A percentile compares a stretch with the other conserved stretches of the same genome.
Evolutionary conservation across 2,888 invertebrate genomes (phyloP).

Genomic region (Drosophila suboccidentalis): DNA sequence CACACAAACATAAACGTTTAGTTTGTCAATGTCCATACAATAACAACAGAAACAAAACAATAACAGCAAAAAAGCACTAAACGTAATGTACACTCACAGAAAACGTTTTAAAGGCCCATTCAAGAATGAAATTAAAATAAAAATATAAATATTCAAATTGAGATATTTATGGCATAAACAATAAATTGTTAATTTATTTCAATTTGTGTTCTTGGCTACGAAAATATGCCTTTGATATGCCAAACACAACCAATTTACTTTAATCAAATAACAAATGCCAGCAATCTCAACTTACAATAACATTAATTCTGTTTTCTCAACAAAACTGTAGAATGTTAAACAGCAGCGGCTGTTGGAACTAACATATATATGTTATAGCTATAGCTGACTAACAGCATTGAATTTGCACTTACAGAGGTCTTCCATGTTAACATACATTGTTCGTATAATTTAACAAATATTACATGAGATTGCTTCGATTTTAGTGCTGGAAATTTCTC

Average conservation of each 20-base stretch:
- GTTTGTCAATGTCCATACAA: conserved; percentile 60
- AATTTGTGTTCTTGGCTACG: conserved; percentile 16
- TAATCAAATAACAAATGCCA: neutral
- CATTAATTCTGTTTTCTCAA: neutral
- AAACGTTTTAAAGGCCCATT: conserved; percentile 10
- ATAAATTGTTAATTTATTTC: conserved; percentile 21
- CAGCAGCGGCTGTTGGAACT: neutral
- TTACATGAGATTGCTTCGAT: neutral
- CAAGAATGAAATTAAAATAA: conserved; percentile 15
- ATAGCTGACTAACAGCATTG: neutral
- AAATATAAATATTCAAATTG: conserved; percentile 1
- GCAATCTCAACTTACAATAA: neutral
- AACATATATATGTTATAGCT: too few relatives aligned
- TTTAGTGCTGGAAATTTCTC: neutral
- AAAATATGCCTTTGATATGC: conserved; percentile 8
- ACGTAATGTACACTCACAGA: conserved; percentile 7
- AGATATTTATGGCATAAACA: neutral
- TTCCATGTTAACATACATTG: neutral
- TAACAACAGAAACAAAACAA: conserved; percentile 10
- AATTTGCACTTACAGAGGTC: neutral
- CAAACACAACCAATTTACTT: neutral
- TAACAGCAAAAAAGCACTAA: conserved; percentile 2
- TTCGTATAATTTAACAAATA: neutral
- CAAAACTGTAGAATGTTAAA: neutral
- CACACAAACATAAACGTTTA: conserved; percentile 12